Base-by-base conservation (phyloP, 2,797 vertebrate genomes). In the Tokudaia tokunoshimensis region DNA sequence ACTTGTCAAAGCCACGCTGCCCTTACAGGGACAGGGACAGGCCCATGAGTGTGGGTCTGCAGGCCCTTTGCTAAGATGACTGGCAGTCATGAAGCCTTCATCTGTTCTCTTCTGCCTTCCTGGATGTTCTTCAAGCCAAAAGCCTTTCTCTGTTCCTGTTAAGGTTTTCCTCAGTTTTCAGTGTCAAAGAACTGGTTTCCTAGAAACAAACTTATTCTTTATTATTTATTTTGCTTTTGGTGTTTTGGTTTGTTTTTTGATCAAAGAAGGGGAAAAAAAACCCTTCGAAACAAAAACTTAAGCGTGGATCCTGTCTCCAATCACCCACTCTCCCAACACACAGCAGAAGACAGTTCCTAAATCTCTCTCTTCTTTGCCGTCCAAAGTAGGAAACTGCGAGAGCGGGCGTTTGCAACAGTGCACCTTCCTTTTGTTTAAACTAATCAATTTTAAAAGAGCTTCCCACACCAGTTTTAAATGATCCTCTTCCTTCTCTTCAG, bases 351-450 rank as follows among this genome's bases (percentile, higher is more conserved):
- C 1, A 1, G 4, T 75, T 83, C 84, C 84, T 34, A 94, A 89
- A 94, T 86, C 76, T 57, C 93, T 44, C n/a, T 92, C 94, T 85
- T 85, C 52, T 92, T 93, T 80, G 76, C 6, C 19, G 72, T 17
- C 47, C n/a, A 52, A 63, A n/a, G n/a, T 47, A 80, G 41, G 29
- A 31, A 82, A 4, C 2, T 7, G 19, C 29, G 80, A 86, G 94
- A 57, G n/a, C 41, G 57, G 83, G 74, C 31, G 80, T 81, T 55
- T 76, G 13, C 15, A 74, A 95, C 37, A 55, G 57, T 12, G 0
- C 34, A 57, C 41, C 19, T 88, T 85, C 47, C 44, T 63, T 80
- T 89, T 15, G 52, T 34, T 93, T 79, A 93, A 70, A 47, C n/a
- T 74, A 55, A 85, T 15, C 84, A 34, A 67, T 70, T 94, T 80